These are phyloP conservation scores for Sminthurides aquaticus DNA, from an alignment of 2,888 invertebrate genomes.

Conservation along the genomic window DNA sequence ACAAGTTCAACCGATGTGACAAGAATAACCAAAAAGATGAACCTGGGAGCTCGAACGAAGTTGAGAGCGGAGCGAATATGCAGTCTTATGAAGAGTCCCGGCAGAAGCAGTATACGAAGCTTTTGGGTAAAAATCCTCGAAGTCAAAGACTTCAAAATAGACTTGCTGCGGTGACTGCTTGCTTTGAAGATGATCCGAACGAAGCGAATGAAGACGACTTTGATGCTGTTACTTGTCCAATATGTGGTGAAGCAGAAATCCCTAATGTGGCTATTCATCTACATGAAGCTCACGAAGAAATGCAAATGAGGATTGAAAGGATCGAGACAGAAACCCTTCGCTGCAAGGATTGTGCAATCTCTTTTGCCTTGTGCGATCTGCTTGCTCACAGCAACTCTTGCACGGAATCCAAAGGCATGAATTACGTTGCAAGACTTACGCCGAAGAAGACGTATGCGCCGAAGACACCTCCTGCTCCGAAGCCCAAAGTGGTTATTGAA, in stretches of 20 bases:
- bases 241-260: slow-evolving; percentile 35
- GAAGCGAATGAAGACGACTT: slow-evolving; percentile 23
- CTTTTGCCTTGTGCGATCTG: slow-evolving; percentile 39
- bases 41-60: neutral
- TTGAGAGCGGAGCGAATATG: slow-evolving; percentile 8
- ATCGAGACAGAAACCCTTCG: slow-evolving; percentile 31
- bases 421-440: slow-evolving; percentile 12
- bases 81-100: slow-evolving; percentile 11
- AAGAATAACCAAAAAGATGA: slow-evolving; percentile 1
- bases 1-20: slow-evolving; percentile 13
- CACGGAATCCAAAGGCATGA: slow-evolving; percentile 20
- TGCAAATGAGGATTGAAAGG: slow-evolving; percentile 32
- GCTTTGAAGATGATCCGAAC: slow-evolving; percentile 17
- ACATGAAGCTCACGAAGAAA: slow-evolving; percentile 33
- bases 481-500: slow-evolving; percentile 1
- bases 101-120: slow-evolving; percentile 14
- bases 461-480: neutral
- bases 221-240: slow-evolving; percentile 36
- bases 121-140: slow-evolving; percentile 25
- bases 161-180: slow-evolving; percentile 16
- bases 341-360: slow-evolving; percentile 37
- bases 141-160: slow-evolving; percentile 36
- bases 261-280: slow-evolving; percentile 35
- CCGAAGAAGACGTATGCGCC: neutral
- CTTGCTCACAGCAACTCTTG: slow-evolving; percentile 34